A percentile compares a stretch with the other conserved stretches of the same genome.
Conservation (phyloP, 1,140 invertebrate genomes). For the Brachionus manjavacas region DNA sequence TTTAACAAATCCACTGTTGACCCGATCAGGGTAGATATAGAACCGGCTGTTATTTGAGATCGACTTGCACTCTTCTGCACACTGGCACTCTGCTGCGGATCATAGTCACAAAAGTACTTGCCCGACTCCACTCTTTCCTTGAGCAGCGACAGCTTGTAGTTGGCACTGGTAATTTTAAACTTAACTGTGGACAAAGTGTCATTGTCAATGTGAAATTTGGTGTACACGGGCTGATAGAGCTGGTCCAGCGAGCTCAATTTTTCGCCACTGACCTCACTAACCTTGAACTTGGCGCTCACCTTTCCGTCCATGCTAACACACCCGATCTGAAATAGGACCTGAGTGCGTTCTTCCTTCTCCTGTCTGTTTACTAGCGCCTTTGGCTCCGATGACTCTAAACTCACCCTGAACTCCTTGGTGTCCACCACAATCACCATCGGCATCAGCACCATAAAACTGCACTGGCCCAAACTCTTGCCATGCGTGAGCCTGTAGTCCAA, state of each 20-base stretch:
- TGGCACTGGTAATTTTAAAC: not conserved
- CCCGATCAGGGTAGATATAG: slow-evolving; percentile 32
- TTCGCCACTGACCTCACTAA: not conserved
- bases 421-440: not conserved
- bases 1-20: slow-evolving; percentile 33
- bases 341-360: not conserved
- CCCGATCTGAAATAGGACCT: not conserved
- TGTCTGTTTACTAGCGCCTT: not conserved
- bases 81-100: not conserved
- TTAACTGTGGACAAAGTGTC: slow-evolving; percentile 23
- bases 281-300: not conserved
- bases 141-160: slow-evolving; percentile 30
- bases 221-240: slow-evolving; percentile 26
- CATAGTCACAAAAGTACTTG: slow-evolving; percentile 41
- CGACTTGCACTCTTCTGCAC: not conserved
- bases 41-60: slow-evolving; percentile 8
- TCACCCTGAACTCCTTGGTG: not conserved
- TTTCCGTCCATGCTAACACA: not conserved
- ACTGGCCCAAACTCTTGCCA: not conserved
- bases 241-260: not conserved
- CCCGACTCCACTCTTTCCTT: slow-evolving; percentile 30
- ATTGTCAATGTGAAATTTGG: slow-evolving; percentile 40
- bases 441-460: slow-evolving; percentile 29
- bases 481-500: not conserved
- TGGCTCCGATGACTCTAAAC: not conserved